phyloP scores from a whole-genome alignment of 2,113 vertebrate genomes.

The Propithecus coquereli region DNA sequence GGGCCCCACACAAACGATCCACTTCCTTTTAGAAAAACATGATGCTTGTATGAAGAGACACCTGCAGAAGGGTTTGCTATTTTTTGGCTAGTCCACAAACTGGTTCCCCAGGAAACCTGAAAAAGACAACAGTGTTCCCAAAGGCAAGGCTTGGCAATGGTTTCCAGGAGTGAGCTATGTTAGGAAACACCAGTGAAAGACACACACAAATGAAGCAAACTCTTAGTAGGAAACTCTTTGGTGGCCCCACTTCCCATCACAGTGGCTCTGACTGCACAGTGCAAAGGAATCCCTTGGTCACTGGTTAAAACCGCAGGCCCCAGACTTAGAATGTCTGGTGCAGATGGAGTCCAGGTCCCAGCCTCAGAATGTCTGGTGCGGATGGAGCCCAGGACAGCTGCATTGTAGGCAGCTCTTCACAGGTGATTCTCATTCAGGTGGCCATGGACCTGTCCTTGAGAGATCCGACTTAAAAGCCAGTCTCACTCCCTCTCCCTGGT shows the following conservation, averaged over 20 bases:
- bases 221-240: background rate
- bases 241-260: background rate
- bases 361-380: fast-evolving
- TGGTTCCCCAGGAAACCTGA: background rate
- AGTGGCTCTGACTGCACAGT: background rate
- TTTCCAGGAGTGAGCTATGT: background rate
- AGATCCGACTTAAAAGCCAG: background rate
- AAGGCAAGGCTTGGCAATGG: background rate
- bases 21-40: background rate
- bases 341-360: background rate
- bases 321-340: fast-evolving
- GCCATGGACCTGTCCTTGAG: background rate
- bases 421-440: background rate
- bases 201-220: background rate
- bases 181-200: fast-evolving
- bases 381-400: background rate
- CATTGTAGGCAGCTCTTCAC: too few relatives aligned
- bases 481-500: background rate
- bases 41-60: background rate
- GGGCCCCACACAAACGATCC: background rate
- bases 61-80: background rate
- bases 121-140: background rate
- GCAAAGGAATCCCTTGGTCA: background rate
- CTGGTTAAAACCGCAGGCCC: background rate
- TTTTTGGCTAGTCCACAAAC: background rate